Conservation (phyloP, 2,888 invertebrate species). For the Drosophila borborema region DNA sequence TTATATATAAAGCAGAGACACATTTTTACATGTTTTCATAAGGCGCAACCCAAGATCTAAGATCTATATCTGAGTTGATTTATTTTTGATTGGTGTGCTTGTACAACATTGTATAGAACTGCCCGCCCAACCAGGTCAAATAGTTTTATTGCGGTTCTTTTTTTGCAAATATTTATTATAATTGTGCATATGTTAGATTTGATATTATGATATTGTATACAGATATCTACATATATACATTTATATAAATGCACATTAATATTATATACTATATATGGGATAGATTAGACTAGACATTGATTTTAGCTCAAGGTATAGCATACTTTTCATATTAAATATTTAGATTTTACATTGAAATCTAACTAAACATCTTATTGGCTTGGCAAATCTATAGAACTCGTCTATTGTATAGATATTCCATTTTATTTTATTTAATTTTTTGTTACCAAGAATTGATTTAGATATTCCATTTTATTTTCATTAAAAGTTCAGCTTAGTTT, state of each 20-base stretch:
- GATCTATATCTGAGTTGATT: conserved; percentile 4
- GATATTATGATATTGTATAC: background rate
- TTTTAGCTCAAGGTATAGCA: background rate
- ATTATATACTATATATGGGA: background rate
- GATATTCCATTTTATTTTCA: too few species aligned
- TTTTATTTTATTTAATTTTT: too few species aligned
- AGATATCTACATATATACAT: background rate
- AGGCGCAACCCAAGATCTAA: background rate
- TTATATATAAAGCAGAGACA: conserved; percentile 1
- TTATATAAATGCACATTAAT: background rate
- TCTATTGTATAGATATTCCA: too few species aligned
- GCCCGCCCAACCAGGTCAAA: background rate
- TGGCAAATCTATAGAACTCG: too few species aligned
- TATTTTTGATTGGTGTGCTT: conserved; percentile 1
- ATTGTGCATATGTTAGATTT: background rate
- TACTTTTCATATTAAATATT: too few species aligned
- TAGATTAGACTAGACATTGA: background rate
- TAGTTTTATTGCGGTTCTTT: background rate
- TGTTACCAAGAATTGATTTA: too few species aligned
- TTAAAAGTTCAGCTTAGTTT: too few species aligned
- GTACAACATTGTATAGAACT: background rate
- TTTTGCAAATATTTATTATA: background rate
- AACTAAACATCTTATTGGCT: too few species aligned
- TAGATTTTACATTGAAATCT: too few species aligned
- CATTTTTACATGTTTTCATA: conserved; percentile 5